Conservation (phyloP, 2,888 invertebrate genomes). For the Lasioglossum malachurum region DNA sequence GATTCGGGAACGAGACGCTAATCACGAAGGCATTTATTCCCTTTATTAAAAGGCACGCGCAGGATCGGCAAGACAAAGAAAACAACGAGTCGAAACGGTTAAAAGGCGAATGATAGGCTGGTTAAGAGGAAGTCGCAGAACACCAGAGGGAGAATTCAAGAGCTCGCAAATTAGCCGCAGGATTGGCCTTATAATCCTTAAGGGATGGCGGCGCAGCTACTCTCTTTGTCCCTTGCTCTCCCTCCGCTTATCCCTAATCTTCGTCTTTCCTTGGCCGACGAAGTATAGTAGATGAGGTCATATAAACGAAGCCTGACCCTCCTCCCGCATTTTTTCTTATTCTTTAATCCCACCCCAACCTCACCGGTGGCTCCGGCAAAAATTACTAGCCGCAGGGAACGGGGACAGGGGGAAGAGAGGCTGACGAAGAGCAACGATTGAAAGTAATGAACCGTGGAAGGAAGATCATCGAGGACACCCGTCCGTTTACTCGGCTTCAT, state of each 20-base stretch:
- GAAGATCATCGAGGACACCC: conserved; percentile 68
- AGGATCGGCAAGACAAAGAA: conserved; percentile 50
- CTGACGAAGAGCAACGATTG: conserved; percentile 77
- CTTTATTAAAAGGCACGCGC: conserved; percentile 10
- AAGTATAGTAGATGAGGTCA: conserved; percentile 77
- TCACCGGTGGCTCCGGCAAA: conserved; percentile 73
- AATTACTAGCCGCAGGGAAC: conserved; percentile 72
- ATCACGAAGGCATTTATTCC: neutral
- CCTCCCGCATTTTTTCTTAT: conserved; percentile 73
- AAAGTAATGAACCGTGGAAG: conserved; percentile 82
- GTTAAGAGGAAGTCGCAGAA: conserved; percentile 64
- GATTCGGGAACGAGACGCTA: neutral
- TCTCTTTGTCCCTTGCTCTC: conserved; percentile 51
- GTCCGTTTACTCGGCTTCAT: conserved; percentile 53
- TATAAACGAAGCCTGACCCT: conserved; percentile 81
- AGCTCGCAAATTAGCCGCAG: conserved; percentile 84
- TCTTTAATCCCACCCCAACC: conserved; percentile 82
- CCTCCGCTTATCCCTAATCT: conserved; percentile 43
- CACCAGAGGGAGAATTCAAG: conserved; percentile 73
- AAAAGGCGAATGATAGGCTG: conserved; percentile 53
- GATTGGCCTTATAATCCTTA: conserved; percentile 83
- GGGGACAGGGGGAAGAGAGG: conserved; percentile 40
- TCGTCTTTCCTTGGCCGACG: conserved; percentile 52
- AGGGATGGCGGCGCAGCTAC: conserved; percentile 76
- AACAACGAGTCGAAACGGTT: conserved; percentile 58